Base-by-base conservation (phyloP, 2,797 vertebrate species). In the Australoheros facetus region DNA sequence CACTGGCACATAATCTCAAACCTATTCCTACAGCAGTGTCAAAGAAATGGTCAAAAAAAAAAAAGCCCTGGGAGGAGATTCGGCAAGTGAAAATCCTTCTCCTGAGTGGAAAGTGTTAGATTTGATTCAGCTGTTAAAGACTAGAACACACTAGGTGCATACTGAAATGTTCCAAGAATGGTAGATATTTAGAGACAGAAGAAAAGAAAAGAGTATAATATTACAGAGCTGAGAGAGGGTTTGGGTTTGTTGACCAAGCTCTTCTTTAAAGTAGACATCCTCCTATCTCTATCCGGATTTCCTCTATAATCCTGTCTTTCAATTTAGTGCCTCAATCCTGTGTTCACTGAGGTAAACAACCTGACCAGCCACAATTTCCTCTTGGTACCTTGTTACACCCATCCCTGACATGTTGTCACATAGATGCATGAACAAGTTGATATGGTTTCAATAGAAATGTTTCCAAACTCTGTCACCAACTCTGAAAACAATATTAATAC, bases 231-330 rank as follows among this genome's bases (percentile, higher is more conserved):
- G 55, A 79, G 53, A 77, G 76, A 71, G 54, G 71, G 69, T 60
- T 42, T 54, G 70, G 78, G 75, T 89, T 84, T 92, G 82, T 88
- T 93, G 82, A 81, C 77, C 72, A 58, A 78, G 66, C 59, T 84
- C 51, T 60, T 78, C 26, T 91, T 81, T 79, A 19, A 86, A 77
- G 83, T 73, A 81, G 66, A 88, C 80, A 75, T 91, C 71, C 55
- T 75, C 32, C n/a, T 7, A 89, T 93, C 79, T 88, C 80, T 79
- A 85, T 89, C 66, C 11, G 71, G 82, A 91, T 90, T 85, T 88
- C 75, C 78, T 73, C 77, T 79, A 56, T 92, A 90, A 93, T 88
- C 89, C 81, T 82, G 79, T 82, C 81, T 87, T 91, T 89, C 85
- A 86, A 88, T 91, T 85, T 86, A 70, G 73, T 62, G 51, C 53